Evolutionary conservation across 2,888 invertebrate genomes (phyloP).

Genomic region (Cartodere bifasciata): DNA sequence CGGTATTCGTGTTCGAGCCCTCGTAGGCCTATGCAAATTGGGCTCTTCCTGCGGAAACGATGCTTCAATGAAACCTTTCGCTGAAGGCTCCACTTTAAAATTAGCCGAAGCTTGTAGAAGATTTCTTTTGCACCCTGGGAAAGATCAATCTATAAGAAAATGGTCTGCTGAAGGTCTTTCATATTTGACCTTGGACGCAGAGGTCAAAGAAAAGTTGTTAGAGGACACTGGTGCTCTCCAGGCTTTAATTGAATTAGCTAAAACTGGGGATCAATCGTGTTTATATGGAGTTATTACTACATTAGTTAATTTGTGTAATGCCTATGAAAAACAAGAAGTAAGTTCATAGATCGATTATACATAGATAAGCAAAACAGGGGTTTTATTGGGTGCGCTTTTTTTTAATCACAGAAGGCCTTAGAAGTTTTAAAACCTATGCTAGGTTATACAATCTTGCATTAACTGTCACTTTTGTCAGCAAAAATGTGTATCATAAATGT

Average conservation of each 20-base stretch:
- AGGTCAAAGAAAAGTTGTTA: conserved; percentile 93
- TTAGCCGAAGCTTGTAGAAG: conserved; percentile 82
- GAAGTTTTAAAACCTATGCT: no score
- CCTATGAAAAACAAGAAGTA: conserved; percentile 89
- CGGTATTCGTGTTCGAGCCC: conserved; percentile 67
- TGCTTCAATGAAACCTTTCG: conserved; percentile 86
- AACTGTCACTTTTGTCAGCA: no score
- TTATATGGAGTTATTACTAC: conserved; percentile 88
- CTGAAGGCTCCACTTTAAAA: conserved; percentile 87
- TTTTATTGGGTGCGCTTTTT: no score
- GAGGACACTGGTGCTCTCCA: conserved; percentile 73
- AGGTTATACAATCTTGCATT: no score
- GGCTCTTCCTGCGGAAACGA: conserved; percentile 93
- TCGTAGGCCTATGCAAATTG: conserved; percentile 91
- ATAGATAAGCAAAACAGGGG: no score
- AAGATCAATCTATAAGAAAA: conserved; percentile 73
- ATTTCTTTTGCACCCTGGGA: conserved; percentile 15
- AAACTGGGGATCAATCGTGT: conserved; percentile 74
- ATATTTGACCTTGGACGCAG: conserved; percentile 93
- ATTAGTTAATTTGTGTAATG: conserved; percentile 92
- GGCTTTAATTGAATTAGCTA: conserved; percentile 80
- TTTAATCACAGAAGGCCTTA: no score
- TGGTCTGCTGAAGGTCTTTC: conserved; percentile 97
- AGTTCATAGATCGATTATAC: no score
- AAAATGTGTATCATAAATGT: no score